phyloP scores from a whole-genome alignment of 1,140 invertebrate species.

The Heliconius hewitsoni region DNA sequence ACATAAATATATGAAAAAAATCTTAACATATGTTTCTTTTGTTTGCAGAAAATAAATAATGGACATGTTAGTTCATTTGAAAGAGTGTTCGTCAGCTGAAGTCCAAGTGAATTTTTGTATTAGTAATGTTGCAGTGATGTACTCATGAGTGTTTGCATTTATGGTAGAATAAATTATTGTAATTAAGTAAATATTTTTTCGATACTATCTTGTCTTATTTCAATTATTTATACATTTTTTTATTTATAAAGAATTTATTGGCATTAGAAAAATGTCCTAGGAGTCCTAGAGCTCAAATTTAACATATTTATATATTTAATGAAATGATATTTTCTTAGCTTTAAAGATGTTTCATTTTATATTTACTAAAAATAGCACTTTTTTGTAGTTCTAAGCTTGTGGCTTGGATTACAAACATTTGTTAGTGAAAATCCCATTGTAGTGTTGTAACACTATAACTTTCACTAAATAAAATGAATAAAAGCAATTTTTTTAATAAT shows the following conservation, averaged over 20 bases:
- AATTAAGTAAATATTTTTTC: conserved; percentile 73
- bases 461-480: too few species aligned
- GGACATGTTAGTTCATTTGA: conserved; percentile 50
- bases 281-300: too few species aligned
- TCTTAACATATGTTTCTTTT: neutral
- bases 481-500: too few species aligned
- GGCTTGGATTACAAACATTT: too few species aligned
- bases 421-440: too few species aligned
- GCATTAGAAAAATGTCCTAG: neutral
- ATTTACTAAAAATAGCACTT: too few species aligned
- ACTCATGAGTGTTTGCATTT: conserved; percentile 58
- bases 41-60: neutral
- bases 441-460: too few species aligned
- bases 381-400: too few species aligned
- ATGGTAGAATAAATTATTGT: conserved; percentile 68
- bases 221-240: neutral
- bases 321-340: too few species aligned
- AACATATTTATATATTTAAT: too few species aligned
- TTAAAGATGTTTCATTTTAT: too few species aligned
- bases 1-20: too few species aligned
- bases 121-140: conserved; percentile 52
- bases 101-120: conserved; percentile 54
- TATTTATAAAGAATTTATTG: neutral
- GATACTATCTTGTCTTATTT: conserved; percentile 46
- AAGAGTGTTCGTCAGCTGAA: conserved; percentile 33